Percentiles rank a stretch among this genome's conserved stretches.
Evolutionary conservation across 2,113 vertebrate genomes (phyloP).

Genomic region (Pachycephala philippinensis): DNA sequence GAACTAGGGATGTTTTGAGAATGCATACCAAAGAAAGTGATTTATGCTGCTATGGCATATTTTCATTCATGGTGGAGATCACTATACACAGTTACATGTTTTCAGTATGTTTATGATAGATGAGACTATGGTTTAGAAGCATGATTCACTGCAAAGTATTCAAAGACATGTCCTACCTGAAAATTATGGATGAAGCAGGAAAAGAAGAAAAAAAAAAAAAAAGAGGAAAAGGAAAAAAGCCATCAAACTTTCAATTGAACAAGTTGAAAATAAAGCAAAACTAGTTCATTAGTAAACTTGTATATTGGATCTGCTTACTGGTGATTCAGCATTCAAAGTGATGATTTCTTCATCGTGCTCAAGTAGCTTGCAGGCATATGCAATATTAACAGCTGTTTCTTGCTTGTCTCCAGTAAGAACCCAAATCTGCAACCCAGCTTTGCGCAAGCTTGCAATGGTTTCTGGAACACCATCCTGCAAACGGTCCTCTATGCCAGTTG

Average conservation of each 20-base stretch:
- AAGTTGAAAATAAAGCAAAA: background rate
- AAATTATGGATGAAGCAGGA: background rate
- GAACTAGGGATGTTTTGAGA: background rate
- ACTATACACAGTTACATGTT: background rate
- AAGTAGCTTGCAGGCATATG: slow-evolving; percentile 92
- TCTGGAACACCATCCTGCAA: slow-evolving; percentile 96
- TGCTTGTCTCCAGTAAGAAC: slow-evolving; percentile 98
- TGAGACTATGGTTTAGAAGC: background rate
- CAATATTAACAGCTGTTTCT: slow-evolving; percentile 95
- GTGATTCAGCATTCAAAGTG: slow-evolving; percentile 91
- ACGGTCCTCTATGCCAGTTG: slow-evolving; percentile 93
- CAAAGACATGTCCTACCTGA: slow-evolving; percentile 27
- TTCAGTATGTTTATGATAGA: background rate
- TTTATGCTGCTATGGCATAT: background rate
- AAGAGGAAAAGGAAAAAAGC: background rate
- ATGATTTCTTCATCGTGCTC: slow-evolving; percentile 91
- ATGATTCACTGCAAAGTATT: background rate
- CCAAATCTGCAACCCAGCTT: slow-evolving; percentile 95
- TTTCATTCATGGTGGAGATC: background rate
- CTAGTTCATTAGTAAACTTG: background rate
- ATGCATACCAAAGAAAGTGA: background rate
- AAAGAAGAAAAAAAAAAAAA: background rate
- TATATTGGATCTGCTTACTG: slow-evolving; percentile 66
- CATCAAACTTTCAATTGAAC: background rate
- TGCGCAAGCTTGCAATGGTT: slow-evolving; percentile 85